Base-by-base conservation (phyloP, 2,888 invertebrate species). In the Lithophane leautieri region DNA sequence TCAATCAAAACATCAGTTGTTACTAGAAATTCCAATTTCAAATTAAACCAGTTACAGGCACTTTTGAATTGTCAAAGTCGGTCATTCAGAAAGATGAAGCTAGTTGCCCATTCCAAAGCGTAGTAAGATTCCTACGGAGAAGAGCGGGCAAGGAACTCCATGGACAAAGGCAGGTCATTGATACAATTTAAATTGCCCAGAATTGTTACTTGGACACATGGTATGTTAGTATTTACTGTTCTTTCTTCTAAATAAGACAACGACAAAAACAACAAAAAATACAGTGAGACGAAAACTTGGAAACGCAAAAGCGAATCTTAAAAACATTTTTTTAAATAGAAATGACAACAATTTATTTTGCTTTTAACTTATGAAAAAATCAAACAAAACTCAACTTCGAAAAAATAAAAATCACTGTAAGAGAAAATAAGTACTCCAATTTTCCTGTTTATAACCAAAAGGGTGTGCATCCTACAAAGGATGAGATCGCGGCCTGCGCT, bases 401-500 rank as follows among this genome's bases (percentile, higher is more conserved):
- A n/a, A n/a, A n/a, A 1, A 9, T 34, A 52, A 4, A 16, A n/a
- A 22, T 16, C 4, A 4, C n/a, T 70, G 7, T 34, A 16, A 0
- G 12, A 14, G 44, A 65, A 7, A 34, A 34, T 0, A 7, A 34
- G 34, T 0, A 60, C 2, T 12, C 11, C 16, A 63, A 66, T 34
- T 34, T 68, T 86, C 86, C 78, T 34, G 22, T n/a, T 52, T 60
- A 52, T 11, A 44, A 69, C 34, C 11, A 61, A 75, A 74, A 63
- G 11, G 11, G 75, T 91, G 85, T 80, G 72, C 89, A 90, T 86
- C 87, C 84, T 87, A 88, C 82, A 80, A 73, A 91, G 91, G 94
- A 94, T 93, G 93, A 91, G 90, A 90, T 88, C 86, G 86, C 87
- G 83, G 87, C 79, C 85, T 83, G 92, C 91, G 92, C 91, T 77